phyloP scores from a whole-genome alignment of 2,797 vertebrate genomes.

The Syncerus caffer region DNA sequence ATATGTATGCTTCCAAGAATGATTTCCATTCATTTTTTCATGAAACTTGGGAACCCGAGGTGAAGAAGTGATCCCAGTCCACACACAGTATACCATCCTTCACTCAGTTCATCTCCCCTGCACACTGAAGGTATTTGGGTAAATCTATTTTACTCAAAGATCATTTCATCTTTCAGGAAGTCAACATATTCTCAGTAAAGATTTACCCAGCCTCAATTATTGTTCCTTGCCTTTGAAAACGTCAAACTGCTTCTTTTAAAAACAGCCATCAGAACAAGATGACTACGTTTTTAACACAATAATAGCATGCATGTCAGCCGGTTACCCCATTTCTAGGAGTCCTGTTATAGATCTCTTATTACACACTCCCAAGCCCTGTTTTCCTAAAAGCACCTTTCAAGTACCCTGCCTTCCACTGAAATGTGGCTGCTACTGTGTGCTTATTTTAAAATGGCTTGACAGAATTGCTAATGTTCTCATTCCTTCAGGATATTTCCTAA shows the following conservation, averaged over 20 bases:
- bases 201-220: conserved; percentile 7
- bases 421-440: conserved; percentile 83
- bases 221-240: not conserved
- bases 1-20: not conserved
- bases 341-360: conserved; percentile 52
- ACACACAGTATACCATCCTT: accelerated
- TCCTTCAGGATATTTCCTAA: conserved; percentile 90
- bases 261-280: conserved; percentile 45
- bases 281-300: conserved; percentile 49
- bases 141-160: not conserved
- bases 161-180: not conserved
- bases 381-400: conserved; percentile 82
- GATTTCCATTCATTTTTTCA: not conserved
- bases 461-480: conserved; percentile 88
- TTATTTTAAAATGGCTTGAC: conserved; percentile 86
- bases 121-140: not conserved
- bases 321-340: conserved; percentile 31
- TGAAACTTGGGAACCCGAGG: not conserved
- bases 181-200: not conserved
- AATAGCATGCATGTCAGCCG: conserved; percentile 17
- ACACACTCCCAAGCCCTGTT: conserved; percentile 66
- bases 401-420: conserved; percentile 78
- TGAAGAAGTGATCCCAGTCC: not conserved
- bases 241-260: conserved; percentile 49
- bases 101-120: not conserved